Conservation (phyloP, 2,113 vertebrate genomes). For the Cochlearius cochlearius region DNA sequence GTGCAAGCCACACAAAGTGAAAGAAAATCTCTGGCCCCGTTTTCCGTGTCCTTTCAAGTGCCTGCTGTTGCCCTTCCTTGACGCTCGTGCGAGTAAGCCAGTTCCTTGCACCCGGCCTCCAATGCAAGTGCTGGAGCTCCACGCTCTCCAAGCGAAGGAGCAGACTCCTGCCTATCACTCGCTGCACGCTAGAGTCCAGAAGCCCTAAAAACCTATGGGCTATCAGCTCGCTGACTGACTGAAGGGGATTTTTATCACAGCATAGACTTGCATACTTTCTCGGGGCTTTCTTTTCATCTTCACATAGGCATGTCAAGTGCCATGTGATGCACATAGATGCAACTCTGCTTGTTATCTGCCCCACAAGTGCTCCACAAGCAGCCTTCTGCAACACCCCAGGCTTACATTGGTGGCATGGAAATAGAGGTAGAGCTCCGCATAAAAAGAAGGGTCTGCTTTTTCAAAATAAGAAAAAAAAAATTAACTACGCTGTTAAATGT, state of each 20-base stretch:
- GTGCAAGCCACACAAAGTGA: neutral
- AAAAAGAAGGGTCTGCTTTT: neutral
- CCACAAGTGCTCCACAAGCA: neutral
- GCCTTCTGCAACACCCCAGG: neutral
- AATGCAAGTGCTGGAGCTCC: neutral
- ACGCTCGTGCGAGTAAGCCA: neutral
- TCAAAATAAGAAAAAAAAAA: neutral
- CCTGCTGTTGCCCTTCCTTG: neutral
- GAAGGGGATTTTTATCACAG: neutral
- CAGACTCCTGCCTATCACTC: neutral
- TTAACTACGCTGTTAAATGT: neutral
- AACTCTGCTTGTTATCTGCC: neutral
- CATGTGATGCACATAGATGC: neutral
- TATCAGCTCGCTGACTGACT: neutral
- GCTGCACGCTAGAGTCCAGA: neutral
- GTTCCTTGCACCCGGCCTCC: neutral
- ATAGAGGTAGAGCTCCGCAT: neutral
- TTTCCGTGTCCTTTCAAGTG: neutral
- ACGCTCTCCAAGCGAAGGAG: fast-evolving
- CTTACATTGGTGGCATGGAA: neutral
- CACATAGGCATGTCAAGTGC: neutral
- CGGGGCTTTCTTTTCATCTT: neutral
- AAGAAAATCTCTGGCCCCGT: neutral
- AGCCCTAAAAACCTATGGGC: neutral
- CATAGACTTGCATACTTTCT: neutral